Evolutionary conservation across 2,797 vertebrate species (phyloP).

Genomic region (Lemur catta): DNA sequence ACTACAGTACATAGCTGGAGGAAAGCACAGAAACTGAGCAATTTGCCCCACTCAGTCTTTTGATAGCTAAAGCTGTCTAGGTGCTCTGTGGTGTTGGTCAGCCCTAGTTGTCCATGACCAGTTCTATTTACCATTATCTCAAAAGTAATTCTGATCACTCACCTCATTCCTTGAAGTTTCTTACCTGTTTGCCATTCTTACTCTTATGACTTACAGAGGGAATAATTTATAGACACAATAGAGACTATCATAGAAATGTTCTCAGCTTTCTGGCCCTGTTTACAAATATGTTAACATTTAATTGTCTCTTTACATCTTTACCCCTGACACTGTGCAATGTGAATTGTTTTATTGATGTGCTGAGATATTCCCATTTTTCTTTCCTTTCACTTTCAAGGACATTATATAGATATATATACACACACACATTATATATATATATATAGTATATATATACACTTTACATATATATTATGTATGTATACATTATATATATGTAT

Average conservation of each 20-base stretch:
- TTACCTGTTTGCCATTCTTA: neutral
- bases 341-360: neutral
- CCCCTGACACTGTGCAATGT: neutral
- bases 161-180: neutral
- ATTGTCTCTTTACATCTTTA: neutral
- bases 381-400: neutral
- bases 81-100: neutral
- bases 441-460: neutral
- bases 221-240: neutral
- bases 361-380: neutral
- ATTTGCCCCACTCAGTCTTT: neutral
- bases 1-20: neutral
- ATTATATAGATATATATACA: no score
- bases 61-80: neutral
- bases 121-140: neutral
- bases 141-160: neutral
- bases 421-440: neutral
- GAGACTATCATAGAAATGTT: neutral
- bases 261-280: neutral
- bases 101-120: neutral
- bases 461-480: no score
- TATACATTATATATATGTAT: neutral
- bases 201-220: neutral
- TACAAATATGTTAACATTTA: neutral
- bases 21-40: neutral